Evolutionary conservation across 30 jellyfish, hydroid and myxozoan genomes (phyloP).

Genomic region (Turritopsis rubra): DNA sequence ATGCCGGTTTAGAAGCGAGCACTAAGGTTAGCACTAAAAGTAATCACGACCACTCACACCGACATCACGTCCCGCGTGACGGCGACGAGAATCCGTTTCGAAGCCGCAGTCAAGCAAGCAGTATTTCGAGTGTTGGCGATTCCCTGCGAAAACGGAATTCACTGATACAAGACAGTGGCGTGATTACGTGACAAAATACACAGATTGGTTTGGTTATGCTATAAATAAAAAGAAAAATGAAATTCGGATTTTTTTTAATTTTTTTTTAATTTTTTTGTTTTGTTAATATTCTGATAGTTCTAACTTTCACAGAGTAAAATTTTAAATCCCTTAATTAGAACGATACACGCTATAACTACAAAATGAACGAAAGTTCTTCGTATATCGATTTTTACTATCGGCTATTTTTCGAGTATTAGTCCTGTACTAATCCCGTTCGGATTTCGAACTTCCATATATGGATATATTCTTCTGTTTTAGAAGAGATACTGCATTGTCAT

Average conservation of each 20-base stretch:
- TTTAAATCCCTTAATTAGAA: too few relatives aligned
- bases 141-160: background rate
- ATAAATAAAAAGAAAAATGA: background rate
- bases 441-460: background rate
- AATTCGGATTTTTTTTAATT: background rate
- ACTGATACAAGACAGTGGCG: background rate
- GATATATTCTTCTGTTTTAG: background rate
- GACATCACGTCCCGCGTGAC: background rate
- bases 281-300: too few relatives aligned
- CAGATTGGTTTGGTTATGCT: background rate
- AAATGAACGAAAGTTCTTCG: too few relatives aligned
- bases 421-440: background rate
- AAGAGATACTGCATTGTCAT: background rate
- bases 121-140: conserved; percentile 8
- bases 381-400: too few relatives aligned
- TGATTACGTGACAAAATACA: background rate
- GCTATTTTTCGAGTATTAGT: too few relatives aligned
- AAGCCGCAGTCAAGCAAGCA: conserved; percentile 19
- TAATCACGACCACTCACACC: background rate
- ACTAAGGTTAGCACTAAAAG: background rate
- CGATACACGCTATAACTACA: too few relatives aligned
- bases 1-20: conserved; percentile 18
- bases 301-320: too few relatives aligned
- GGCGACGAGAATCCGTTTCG: conserved; percentile 9
- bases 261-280: too few relatives aligned